Base-by-base conservation (phyloP, 2,113 vertebrate genomes). In the Antigone vipio region DNA sequence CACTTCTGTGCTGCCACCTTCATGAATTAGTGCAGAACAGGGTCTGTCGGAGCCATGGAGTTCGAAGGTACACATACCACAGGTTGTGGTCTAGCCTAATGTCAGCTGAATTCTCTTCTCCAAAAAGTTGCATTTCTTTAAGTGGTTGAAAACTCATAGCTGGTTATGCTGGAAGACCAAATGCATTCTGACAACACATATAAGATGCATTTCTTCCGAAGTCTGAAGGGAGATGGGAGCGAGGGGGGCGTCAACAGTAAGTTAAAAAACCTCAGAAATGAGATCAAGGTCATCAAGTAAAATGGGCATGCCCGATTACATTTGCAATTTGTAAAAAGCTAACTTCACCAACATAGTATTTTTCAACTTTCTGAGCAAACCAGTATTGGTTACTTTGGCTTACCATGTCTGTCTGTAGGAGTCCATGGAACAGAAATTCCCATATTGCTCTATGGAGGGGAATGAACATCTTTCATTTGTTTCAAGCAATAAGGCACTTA, bases 401-500 rank as follows among this genome's bases (percentile, higher is more conserved):
- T 91, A 81, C 74, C 5, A 2, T 9, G 17, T 50, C n/a, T 53
- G 59, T 60, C 74, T 40, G 63, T 11, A 81, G 56, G 71, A 93
- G 29, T 62, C 56, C 93, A 94, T 3, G 30, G 69, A 96, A 96
- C 68, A 89, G 73, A 71, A 93, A 95, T 83, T 96, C 58, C 35
- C 40, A 86, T 94, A 97, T 95, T 97, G 96, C 97, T 98, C 72
- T 95, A 55, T 3, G 12, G 19, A 89, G 40, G 73, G 42, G 38
- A 75, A 85, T 2, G 1, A 88, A 95, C 22, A 76, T 5, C 15
- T 86, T 87, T 81, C 74, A 56, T 60, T 85, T 60, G 30, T 64
- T 88, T 93, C 93, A 96, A 6, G 42, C 92, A 97, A 69, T 98
- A 98, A 98, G 98, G 98, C 98, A 98, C 98, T 98, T 97, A 93